These are phyloP conservation scores for Apolygus lucorum DNA, from an alignment of 1,140 invertebrate species.

Conservation along the genomic window DNA sequence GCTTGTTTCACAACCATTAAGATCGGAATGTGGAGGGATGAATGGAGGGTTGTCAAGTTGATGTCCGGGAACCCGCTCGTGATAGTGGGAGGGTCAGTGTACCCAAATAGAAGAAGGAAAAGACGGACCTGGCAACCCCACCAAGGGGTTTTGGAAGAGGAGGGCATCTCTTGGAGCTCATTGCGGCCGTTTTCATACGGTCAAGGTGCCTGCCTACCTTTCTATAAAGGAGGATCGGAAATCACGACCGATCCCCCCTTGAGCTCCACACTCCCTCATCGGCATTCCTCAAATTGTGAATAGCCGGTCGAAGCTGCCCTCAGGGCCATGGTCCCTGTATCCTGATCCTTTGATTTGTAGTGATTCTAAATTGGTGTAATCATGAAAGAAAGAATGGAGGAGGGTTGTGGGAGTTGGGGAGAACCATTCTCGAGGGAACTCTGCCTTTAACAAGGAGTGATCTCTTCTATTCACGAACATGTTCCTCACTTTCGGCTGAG, in stretches of 20 bases:
- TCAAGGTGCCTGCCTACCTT: neutral
- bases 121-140: neutral
- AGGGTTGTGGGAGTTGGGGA: no score
- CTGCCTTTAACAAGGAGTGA: no score
- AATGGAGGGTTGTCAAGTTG: no score
- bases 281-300: neutral
- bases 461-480: no score
- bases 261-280: neutral
- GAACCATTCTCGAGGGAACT: no score
- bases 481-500: no score
- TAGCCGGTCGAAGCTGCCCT: neutral
- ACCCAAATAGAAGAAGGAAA: neutral
- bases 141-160: neutral
- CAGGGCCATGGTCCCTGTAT: neutral
- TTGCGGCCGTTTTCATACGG: neutral
- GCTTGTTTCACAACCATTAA: no score
- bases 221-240: neutral
- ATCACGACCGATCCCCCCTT: neutral
- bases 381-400: neutral
- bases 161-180: neutral
- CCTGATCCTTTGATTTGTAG: neutral
- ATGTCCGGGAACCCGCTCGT: neutral
- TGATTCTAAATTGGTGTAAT: neutral
- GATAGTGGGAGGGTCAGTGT: neutral
- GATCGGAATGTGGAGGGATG: no score